Percentiles rank a stretch among this genome's conserved stretches.
phyloP scores from a whole-genome alignment of 2,113 vertebrate species.

The Urocolius indicus region DNA sequence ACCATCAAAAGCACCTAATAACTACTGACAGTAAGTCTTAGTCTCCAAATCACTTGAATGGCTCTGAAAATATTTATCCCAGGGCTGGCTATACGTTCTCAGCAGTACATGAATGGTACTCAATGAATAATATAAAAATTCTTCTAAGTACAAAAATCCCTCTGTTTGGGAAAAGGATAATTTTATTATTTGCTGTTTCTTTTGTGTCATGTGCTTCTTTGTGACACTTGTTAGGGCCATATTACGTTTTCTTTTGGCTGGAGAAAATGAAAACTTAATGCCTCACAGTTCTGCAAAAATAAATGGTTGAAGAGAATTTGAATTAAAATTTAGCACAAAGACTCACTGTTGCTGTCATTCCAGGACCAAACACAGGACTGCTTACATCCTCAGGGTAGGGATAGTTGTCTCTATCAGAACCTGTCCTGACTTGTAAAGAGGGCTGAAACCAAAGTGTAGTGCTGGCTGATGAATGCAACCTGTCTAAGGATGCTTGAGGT shows the following conservation, averaged over 20 bases:
- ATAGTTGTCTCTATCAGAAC: not conserved
- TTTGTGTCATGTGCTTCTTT: not conserved
- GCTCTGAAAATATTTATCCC: slow-evolving; percentile 21
- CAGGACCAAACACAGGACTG: not conserved
- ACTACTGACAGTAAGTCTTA: not conserved
- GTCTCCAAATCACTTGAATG: not conserved
- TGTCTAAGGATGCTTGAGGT: not conserved
- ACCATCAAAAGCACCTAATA: not conserved
- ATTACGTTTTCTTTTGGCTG: not conserved
- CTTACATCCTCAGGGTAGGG: not conserved
- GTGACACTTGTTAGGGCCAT: slow-evolving; percentile 26
- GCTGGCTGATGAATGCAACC: not conserved
- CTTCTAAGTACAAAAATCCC: not conserved
- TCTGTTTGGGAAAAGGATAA: slow-evolving; percentile 1
- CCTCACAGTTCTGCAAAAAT: not conserved
- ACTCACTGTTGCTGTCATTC: not conserved
- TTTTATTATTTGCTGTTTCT: slow-evolving; percentile 22
- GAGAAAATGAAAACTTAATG: not conserved
- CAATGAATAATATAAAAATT: not conserved
- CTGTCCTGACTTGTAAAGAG: not conserved
- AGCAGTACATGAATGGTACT: not conserved
- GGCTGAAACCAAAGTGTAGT: not conserved
- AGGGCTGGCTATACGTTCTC: not conserved
- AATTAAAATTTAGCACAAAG: not conserved
- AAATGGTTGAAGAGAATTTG: not conserved